Evolutionary conservation across 2,113 vertebrate genomes (phyloP).

Genomic region (Macroglossus sobrinus): DNA sequence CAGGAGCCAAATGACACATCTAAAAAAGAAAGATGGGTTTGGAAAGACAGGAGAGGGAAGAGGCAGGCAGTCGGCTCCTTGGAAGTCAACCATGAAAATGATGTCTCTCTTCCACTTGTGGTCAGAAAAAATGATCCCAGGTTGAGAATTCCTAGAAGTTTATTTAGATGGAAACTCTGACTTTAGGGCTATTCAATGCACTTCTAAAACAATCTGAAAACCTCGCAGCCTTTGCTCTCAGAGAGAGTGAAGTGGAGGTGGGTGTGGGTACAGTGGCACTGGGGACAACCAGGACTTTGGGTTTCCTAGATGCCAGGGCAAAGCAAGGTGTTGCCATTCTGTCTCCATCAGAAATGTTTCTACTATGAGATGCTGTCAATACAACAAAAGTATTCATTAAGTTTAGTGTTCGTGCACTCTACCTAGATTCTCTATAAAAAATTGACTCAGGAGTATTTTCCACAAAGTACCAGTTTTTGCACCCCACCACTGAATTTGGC

Average conservation of each 20-base stretch:
- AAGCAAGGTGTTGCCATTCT: neutral
- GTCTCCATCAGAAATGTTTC: neutral
- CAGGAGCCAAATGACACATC: neutral
- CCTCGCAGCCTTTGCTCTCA: too few relatives aligned
- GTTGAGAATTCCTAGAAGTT: neutral
- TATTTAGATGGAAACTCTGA: neutral
- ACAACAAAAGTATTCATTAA: neutral
- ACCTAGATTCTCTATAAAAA: neutral
- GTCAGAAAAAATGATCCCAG: neutral
- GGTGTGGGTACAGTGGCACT: rapidly evolving
- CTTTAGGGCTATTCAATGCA: neutral
- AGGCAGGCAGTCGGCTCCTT: neutral
- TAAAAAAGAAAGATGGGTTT: neutral
- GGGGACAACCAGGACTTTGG: neutral
- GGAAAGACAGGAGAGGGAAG: neutral
- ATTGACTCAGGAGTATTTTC: neutral
- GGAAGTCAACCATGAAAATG: neutral
- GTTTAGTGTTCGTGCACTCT: neutral
- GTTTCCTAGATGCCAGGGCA: neutral
- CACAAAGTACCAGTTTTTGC: neutral
- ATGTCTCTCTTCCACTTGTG: neutral
- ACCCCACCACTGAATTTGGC: neutral
- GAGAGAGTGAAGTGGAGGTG: too few relatives aligned
- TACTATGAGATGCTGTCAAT: neutral
- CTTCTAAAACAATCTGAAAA: neutral